Percentiles rank a stretch among this genome's conserved stretches.
These are phyloP conservation scores for Anorthoa munda DNA, from an alignment of 2,888 invertebrate genomes.

Conservation along the genomic window DNA sequence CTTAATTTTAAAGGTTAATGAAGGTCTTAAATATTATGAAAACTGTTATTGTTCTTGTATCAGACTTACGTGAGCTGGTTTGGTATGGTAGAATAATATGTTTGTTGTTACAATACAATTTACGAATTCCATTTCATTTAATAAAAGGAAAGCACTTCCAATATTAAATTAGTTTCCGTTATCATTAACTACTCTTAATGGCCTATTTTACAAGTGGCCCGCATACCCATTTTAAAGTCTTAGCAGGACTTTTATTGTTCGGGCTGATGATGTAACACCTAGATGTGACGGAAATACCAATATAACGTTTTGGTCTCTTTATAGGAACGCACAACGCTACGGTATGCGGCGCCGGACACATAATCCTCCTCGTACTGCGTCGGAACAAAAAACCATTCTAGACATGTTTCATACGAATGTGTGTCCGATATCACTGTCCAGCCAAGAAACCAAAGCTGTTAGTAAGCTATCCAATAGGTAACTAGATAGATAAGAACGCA, in stretches of 20 bases:
- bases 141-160: background rate
- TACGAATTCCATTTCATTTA: background rate
- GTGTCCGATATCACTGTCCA: too few species aligned
- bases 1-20: slow-evolving; percentile 5
- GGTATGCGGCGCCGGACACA: too few species aligned
- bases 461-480: background rate
- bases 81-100: background rate
- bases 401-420: too few species aligned
- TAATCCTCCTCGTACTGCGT: too few species aligned
- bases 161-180: background rate
- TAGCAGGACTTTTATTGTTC: background rate
- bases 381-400: too few species aligned
- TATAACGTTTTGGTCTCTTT: background rate
- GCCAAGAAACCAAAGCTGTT: too few species aligned
- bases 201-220: slow-evolving; percentile 25
- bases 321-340: too few species aligned
- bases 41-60: background rate
- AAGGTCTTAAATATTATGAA: slow-evolving; percentile 19
- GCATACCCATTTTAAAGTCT: slow-evolving; percentile 6
- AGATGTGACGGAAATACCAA: slow-evolving; percentile 7
- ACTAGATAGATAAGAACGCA: background rate
- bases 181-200: slow-evolving; percentile 13
- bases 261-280: slow-evolving; percentile 15
- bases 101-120: background rate
- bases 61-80: background rate